Evolutionary conservation across 2,888 invertebrate genomes (phyloP), one percentile per base, ranked within the genome.

Genomic region (Calameuta idolon): DNA sequence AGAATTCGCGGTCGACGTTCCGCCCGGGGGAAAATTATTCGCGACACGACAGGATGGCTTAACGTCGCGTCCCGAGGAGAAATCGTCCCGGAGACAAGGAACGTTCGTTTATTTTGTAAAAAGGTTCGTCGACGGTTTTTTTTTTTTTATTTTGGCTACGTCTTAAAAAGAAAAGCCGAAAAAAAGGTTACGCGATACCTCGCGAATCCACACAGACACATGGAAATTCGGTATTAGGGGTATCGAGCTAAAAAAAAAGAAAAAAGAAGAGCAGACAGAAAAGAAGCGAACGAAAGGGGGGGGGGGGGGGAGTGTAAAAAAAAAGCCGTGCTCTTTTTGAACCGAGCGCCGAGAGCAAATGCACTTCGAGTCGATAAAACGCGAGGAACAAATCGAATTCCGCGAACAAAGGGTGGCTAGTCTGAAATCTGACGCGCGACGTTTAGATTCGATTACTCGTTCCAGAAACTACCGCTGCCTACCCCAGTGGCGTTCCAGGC

Each of bases 351-450:
- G 35, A 69, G 78, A 77, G 81, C 78, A 81, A 84, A 85, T 85
- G 81, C 82, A 83, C 83, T 81, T 76, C 79, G 75, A 71, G 71
- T n/a, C 83, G 83, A 83, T 83, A 84, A 85, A 86, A 86, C 77
- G 83, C 55, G 55, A 55, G 83, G 83, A 82, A 80, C 82, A 84
- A 86, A 85, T 84, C 82, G 82, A 83, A 83, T 84, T 83, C 74
- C 73, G 76, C 79, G 79, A 76, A 35, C 75, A 71, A 71, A 77
- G 76, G 69, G 69, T 34, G 74, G 75, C 80, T 9, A 35, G 69
- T 77, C 74, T 77, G 77, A 73, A 77, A 77, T 74, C 34, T 71
- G 35, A 71, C 76, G 55, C 34, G 34, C 69, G 55, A 55, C 55
- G 55, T 35, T 37, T 33, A 33, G 71, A 71, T 71, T 71, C 33